Conservation (phyloP, 2,113 vertebrate genomes). For the Monopterus albus region DNA sequence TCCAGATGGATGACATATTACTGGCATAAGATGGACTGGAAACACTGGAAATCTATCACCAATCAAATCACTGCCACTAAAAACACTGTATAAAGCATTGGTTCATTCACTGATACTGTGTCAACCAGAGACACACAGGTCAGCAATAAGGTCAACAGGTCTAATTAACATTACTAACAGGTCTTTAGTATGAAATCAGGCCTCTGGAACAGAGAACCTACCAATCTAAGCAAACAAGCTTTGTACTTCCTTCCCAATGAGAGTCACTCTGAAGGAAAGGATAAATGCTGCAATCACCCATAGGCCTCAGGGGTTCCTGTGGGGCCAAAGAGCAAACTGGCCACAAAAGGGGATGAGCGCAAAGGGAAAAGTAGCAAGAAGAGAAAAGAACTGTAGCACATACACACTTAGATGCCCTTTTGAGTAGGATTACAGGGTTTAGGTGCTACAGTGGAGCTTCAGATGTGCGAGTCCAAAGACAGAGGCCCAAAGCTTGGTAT, state of each 20-base stretch:
- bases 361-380: constrained; percentile 30
- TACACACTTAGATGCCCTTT: constrained; percentile 60
- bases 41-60: constrained; percentile 29
- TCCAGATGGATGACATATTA: constrained; percentile 51
- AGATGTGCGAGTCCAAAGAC: constrained; percentile 56
- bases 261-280: constrained; percentile 49
- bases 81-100: constrained; percentile 6
- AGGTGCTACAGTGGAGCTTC: constrained; percentile 56
- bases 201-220: constrained; percentile 35
- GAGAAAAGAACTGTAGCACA: constrained; percentile 46
- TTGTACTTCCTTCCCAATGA: constrained; percentile 20
- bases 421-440: constrained; percentile 68
- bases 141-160: constrained; percentile 33
- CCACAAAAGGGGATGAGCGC: constrained; percentile 35
- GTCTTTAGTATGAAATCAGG: constrained; percentile 20
- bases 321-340: constrained; percentile 36
- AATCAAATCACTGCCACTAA: constrained; percentile 26
- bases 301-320: constrained; percentile 37
- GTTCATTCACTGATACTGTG: constrained; percentile 31
- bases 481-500: constrained; percentile 66
- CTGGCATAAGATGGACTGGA: constrained; percentile 22
- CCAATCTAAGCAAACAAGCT: constrained; percentile 35
- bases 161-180: constrained; percentile 23
- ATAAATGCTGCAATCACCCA: constrained; percentile 59
- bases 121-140: constrained; percentile 28